Evolutionary conservation across 2,888 invertebrate species (phyloP), one percentile per base, ranked within the genome.

Genomic region (Suillia variegata): DNA sequence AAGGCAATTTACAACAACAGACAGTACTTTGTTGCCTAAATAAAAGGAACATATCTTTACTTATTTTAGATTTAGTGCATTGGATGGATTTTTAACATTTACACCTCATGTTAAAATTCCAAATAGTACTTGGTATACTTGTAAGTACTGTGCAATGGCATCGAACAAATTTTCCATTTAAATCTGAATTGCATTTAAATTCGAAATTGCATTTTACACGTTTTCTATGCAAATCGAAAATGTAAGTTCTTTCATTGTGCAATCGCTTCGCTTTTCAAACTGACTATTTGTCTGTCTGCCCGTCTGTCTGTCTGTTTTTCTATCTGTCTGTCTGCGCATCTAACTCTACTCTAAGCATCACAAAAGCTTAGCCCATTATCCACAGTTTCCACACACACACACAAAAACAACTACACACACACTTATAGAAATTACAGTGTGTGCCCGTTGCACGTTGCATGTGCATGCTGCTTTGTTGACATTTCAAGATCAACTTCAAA

Each of bases 401-500:
- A 31, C 26, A 26, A 10, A 45, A 54, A 45, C 48, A 26, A 54
- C n/a, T n/a, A 54, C 26, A 31, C 17, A 47, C 45, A 45, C 47
- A 24, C 13, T 50, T 22, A 42, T 38, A 50, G 24, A n/a, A 47
- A 20, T 47, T 18, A 47, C 20, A 20, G 1, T 47, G 47, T 18
- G n/a, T 47, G 47, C 18, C 20, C 1, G 49, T 49, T n/a, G n/a
- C n/a, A n/a, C n/a, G n/a, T 49, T 38, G 38, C 10, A n/a, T n/a
- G 6, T 38, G 12, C 15, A n/a, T n/a, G 10, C n/a, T 38, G 10
- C 38, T 38, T 45, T 51, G 59, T 59, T 59, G 54, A 59, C 59
- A 59, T 50, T 59, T 59, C 54, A 59, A 59, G 59, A 54, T 54
- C 59, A 54, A 54, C 15, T 6, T 12, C 6, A 31, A 31, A 31